Conservation (phyloP, 1,140 invertebrate genomes). For the Sipha flava region DNA sequence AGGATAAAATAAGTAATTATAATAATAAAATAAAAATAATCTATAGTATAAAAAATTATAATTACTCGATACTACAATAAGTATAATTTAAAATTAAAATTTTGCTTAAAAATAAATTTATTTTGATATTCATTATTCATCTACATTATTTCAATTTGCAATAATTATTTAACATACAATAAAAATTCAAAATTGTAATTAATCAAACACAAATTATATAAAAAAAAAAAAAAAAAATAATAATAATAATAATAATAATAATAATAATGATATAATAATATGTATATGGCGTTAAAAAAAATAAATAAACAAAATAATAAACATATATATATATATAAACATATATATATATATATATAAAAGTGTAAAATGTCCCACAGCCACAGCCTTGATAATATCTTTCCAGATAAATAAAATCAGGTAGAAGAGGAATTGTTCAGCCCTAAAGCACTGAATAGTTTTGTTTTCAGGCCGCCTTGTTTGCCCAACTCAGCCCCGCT, state of each 20-base stretch:
- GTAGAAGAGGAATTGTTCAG: conserved; percentile 40
- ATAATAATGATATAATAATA: not conserved
- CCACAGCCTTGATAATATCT: conserved; percentile 29
- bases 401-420: conserved; percentile 16
- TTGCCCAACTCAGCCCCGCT: conserved; percentile 41
- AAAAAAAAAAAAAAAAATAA: conserved; percentile 1
- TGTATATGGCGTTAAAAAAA: not conserved
- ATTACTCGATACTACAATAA: conserved; percentile 23
- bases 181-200: not conserved
- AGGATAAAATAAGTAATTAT: not conserved
- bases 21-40: not conserved
- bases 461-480: conserved; percentile 51
- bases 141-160: not conserved
- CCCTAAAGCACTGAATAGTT: conserved; percentile 54
- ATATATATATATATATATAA: not conserved
- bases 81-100: not conserved
- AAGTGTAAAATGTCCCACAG: conserved; percentile 23
- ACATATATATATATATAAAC: not conserved
- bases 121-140: not conserved
- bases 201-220: not conserved
- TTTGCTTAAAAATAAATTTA: not conserved
- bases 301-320: conserved; percentile 1
- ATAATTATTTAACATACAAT: conserved; percentile 8
- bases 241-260: conserved; percentile 1
- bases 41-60: conserved; percentile 5